Conservation (phyloP, 1,140 invertebrate species). For the Drosophila obscura region DNA sequence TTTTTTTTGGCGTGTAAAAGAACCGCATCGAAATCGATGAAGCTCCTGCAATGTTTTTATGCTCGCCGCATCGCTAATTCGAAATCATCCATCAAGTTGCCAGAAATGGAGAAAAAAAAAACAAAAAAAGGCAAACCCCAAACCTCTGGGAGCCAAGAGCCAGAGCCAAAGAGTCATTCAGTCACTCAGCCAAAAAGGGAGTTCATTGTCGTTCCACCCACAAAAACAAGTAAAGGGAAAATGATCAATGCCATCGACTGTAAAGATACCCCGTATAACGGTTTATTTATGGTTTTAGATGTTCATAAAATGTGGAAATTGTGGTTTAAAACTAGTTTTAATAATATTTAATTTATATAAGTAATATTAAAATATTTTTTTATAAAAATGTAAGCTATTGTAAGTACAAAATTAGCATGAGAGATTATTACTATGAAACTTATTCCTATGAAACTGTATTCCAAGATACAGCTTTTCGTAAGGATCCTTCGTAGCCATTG, state of each 20-base stretch:
- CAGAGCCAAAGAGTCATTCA: slow-evolving; percentile 45
- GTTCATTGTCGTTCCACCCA: slow-evolving; percentile 28
- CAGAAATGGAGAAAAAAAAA: slow-evolving; percentile 2
- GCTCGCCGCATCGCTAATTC: slow-evolving; percentile 72
- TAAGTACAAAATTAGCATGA: neutral
- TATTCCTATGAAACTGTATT: too few species aligned
- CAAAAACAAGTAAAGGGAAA: slow-evolving; percentile 6
- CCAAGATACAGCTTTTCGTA: too few species aligned
- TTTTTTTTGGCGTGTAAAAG: slow-evolving; percentile 16
- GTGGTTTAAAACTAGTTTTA: too few species aligned
- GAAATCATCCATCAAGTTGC: slow-evolving; percentile 73
- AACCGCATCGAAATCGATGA: slow-evolving; percentile 41
- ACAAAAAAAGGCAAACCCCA: slow-evolving; percentile 27
- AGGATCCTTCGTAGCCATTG: too few species aligned
- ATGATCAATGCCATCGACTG: too few species aligned
- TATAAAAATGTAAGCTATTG: too few species aligned
- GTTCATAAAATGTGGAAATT: too few species aligned
- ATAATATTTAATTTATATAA: too few species aligned
- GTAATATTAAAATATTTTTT: too few species aligned
- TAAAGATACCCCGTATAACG: too few species aligned
- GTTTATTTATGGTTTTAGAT: too few species aligned
- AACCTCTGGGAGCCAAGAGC: neutral
- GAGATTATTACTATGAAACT: too few species aligned
- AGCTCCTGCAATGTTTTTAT: slow-evolving; percentile 49
- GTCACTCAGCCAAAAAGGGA: slow-evolving; percentile 57